These are phyloP conservation scores for Magallana angulata DNA, from an alignment of 1,140 invertebrate genomes.

Conservation along the genomic window DNA sequence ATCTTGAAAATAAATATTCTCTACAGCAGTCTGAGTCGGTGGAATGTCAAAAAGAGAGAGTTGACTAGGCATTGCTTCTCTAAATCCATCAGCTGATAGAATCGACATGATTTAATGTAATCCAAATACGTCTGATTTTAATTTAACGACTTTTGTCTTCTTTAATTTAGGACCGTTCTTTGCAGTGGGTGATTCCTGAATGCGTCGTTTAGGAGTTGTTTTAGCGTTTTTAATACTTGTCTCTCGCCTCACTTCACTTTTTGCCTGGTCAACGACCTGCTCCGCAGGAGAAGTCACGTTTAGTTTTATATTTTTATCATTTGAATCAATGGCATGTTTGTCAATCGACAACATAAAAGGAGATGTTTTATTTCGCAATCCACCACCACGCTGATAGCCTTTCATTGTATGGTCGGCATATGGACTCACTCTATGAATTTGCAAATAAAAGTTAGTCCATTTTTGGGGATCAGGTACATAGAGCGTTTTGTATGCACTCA, in stretches of 20 bases:
- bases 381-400: constrained; percentile 1
- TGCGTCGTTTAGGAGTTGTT: neutral
- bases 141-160: too few relatives aligned
- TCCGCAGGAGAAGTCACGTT: constrained; percentile 25
- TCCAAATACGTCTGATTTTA: too few relatives aligned
- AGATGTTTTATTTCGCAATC: constrained; percentile 3
- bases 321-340: neutral
- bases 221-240: neutral
- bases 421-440: neutral
- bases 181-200: neutral
- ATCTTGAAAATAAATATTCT: constrained; percentile 40
- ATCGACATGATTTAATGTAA: neutral
- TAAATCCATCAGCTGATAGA: neutral
- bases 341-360: constrained; percentile 35
- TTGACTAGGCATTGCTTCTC: neutral
- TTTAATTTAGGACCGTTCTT: neutral
- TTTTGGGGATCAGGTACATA: constrained; percentile 20
- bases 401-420: constrained; percentile 29
- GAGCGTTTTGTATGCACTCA: neutral
- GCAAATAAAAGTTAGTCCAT: constrained; percentile 17
- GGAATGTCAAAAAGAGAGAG: neutral
- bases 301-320: neutral
- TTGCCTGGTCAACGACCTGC: constrained; percentile 47
- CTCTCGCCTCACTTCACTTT: constrained; percentile 7
- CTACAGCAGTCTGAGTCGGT: constrained; percentile 24